Evolutionary conservation across 2,113 vertebrate genomes (phyloP), one percentile per base, ranked within the genome.

Genomic region (Bambusicola thoracicus): DNA sequence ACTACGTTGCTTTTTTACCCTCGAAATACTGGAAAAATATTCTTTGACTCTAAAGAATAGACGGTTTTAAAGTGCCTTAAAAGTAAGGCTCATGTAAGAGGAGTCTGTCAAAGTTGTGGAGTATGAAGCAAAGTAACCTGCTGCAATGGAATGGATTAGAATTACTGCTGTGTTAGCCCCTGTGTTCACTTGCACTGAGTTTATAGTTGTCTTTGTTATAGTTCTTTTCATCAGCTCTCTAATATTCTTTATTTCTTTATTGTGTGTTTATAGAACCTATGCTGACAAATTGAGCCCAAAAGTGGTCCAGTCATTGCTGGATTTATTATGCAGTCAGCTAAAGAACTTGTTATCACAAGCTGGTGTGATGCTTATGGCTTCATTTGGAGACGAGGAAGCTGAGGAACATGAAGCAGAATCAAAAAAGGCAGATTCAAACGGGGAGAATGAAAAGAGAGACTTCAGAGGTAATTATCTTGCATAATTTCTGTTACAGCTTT

Each of bases 241-340:
- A 14, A 29, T 72, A 8, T 43, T 75, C 12, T 41, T 43, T 43
- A 34, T 27, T 22, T 80, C 61, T 6, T 17, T 72, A 87, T 68
- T 41, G 8, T 72, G 0, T 82, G 21, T 32, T 8, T 61, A 2
- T 69, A 99, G 99, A 89, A 99, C 99, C 5, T 99, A 99, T 44
- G 99, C 99, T 53, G 99, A 99, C 95, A 98, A 99, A 88, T 91
- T 99, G 93, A 99, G 98, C 89, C 98, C 99, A 6, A 99, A 99
- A 90, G 98, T 99, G 80, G 99, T 99, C n/a, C 99, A 99, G 18
- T 98, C 99, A 16, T 97, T 99, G 95, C 96, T 99, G 97, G 99
- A 99, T 97, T 97, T 99, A 34, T 98, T 99, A 6, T 99, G 99
- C 92, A 99, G 99, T 93, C 99, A 99, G 90, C 97, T 99, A 97